Percentiles rank a stretch among this genome's conserved stretches.
These are phyloP conservation scores for Lepidocyrtinus sp. DNA, from an alignment of 2,888 invertebrate species.

Conservation along the genomic window DNA sequence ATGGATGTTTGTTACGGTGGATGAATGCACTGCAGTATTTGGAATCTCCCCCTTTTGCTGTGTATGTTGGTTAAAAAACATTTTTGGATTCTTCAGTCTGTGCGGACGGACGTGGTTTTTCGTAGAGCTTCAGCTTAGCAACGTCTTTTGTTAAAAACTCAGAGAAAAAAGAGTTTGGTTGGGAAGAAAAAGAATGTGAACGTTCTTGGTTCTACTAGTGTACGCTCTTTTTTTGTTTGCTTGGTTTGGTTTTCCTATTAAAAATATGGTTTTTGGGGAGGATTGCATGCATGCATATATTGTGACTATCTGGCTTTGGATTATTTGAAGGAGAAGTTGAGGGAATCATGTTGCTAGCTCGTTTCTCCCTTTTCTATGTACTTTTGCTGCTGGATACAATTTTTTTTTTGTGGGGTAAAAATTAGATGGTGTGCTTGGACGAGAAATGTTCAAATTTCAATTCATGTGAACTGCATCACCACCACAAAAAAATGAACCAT, in stretches of 20 bases:
- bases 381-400: neutral
- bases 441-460: neutral
- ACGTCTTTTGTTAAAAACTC: constrained; percentile 32
- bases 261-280: constrained; percentile 15
- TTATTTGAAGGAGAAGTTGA: constrained; percentile 13
- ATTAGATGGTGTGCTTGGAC: neutral
- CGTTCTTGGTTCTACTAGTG: constrained; percentile 18
- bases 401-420: neutral
- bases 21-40: constrained; percentile 22
- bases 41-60: constrained; percentile 46
- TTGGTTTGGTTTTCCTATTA: constrained; percentile 19
- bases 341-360: constrained; percentile 30
- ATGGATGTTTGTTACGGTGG: constrained; percentile 33
- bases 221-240: constrained; percentile 16
- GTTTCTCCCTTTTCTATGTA: neutral
- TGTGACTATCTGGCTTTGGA: neutral
- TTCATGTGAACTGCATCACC: neutral
- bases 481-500: neutral
- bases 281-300: constrained; percentile 39
- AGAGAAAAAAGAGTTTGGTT: constrained; percentile 26
- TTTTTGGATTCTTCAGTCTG: constrained; percentile 9
- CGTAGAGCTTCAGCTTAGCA: constrained; percentile 16
- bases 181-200: constrained; percentile 39
- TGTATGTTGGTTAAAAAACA: constrained; percentile 6
- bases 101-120: neutral